A percentile compares a stretch with the other conserved stretches of the same genome.
These are phyloP conservation scores for Rousettus madagascariensis DNA, from an alignment of 2,797 vertebrate genomes.

Conservation along the genomic window DNA sequence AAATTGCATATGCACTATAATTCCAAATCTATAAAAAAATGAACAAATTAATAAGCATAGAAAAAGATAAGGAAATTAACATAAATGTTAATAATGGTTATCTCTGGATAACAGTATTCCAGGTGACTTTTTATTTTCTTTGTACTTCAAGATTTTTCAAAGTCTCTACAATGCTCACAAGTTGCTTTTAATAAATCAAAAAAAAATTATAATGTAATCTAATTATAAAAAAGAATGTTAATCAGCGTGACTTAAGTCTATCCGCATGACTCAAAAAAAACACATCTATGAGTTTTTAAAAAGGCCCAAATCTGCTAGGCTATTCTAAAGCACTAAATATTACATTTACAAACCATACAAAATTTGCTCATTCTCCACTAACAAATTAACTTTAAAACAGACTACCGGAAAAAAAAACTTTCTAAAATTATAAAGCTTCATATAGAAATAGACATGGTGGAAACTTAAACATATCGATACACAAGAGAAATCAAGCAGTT, in stretches of 20 bases:
- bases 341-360: conserved; percentile 38
- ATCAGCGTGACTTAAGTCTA: not conserved
- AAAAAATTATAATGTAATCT: not conserved
- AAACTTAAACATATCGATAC: conserved; percentile 7
- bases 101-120: not conserved
- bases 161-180: conserved; percentile 20
- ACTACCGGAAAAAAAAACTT: not conserved
- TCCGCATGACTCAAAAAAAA: not conserved
- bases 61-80: conserved; percentile 2
- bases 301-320: not conserved
- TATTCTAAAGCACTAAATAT: conserved; percentile 21
- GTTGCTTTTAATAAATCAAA: conserved; percentile 27
- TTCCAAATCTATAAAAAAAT: conserved; percentile 40
- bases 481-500: conserved; percentile 41
- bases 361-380: conserved; percentile 28
- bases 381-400: conserved; percentile 33
- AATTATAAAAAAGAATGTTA: not conserved
- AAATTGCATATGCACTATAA: conserved; percentile 1
- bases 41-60: not conserved
- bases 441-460: not conserved
- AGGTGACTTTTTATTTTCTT: conserved; percentile 20
- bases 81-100: conserved; percentile 34
- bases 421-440: conserved; percentile 55
- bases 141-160: conserved; percentile 21
- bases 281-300: not conserved